A percentile compares a stretch with the other conserved stretches of the same genome.
These are phyloP conservation scores for Drosophila pachea DNA, from an alignment of 1,140 invertebrate genomes.

Conservation along the genomic window DNA sequence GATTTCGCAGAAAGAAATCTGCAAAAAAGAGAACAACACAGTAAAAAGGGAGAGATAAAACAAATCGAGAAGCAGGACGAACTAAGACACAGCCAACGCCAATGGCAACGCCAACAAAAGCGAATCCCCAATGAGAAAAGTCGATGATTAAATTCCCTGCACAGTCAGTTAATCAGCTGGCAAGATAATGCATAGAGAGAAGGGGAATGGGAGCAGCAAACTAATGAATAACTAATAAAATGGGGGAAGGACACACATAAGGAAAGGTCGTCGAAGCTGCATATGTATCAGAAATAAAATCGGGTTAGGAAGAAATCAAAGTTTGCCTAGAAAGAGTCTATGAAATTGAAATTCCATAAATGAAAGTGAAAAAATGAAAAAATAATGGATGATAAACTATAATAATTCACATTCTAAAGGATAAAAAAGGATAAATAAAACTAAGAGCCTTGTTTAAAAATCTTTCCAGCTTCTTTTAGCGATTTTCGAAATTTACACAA, in stretches of 20 bases:
- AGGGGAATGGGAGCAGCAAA: not conserved
- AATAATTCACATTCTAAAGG: too few relatives aligned
- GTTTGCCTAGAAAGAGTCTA: not conserved
- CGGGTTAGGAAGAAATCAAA: not conserved
- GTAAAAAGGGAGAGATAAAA: slow-evolving; percentile 8
- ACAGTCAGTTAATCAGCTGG: not conserved
- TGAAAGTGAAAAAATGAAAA: not conserved
- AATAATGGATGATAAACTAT: not conserved
- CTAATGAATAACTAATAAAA: too few relatives aligned
- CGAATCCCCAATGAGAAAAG: slow-evolving; percentile 44
- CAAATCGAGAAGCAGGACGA: slow-evolving; percentile 53
- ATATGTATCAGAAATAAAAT: too few relatives aligned
- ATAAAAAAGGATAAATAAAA: too few relatives aligned
- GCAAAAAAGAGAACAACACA: slow-evolving; percentile 3
- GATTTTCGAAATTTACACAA: too few relatives aligned
- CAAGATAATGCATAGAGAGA: not conserved
- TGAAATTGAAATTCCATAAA: not conserved
- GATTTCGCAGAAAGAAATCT: slow-evolving; percentile 18
- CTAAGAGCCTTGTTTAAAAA: too few relatives aligned
- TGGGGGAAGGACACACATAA: too few relatives aligned
- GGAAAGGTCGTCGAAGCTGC: too few relatives aligned
- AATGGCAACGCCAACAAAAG: slow-evolving; percentile 45
- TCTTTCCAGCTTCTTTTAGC: too few relatives aligned
- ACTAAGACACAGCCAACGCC: slow-evolving; percentile 48
- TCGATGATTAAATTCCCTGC: slow-evolving; percentile 43